A percentile compares a stretch with the other conserved stretches of the same genome.
These are phyloP conservation scores for Drosophila melanosoma DNA, from an alignment of 2,888 invertebrate genomes.

Conservation along the genomic window DNA sequence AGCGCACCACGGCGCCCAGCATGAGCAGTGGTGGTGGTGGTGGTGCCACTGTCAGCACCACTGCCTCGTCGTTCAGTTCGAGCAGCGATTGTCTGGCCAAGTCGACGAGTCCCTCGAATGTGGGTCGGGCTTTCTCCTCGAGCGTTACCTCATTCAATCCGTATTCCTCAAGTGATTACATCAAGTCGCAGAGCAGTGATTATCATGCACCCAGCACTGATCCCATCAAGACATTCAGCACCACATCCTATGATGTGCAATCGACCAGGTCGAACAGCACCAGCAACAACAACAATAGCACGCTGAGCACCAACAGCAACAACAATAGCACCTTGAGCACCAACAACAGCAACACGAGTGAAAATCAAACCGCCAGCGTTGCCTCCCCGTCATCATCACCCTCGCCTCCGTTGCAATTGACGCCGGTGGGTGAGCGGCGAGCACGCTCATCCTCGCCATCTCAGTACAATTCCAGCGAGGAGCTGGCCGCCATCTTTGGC, in stretches of 20 bases:
- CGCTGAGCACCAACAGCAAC: constrained; percentile 71
- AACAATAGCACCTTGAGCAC: constrained; percentile 37
- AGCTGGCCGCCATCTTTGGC: constrained; percentile 88
- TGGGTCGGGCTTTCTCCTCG: constrained; percentile 82
- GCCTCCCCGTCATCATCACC: constrained; percentile 7
- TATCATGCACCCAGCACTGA: constrained; percentile 84
- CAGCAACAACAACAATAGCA: constrained; percentile 60
- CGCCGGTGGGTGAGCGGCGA: constrained; percentile 70
- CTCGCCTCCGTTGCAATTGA: constrained; percentile 77
- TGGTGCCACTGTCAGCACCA: constrained; percentile 55
- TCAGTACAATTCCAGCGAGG: constrained; percentile 89
- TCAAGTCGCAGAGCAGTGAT: constrained; percentile 85
- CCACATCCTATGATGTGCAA: constrained; percentile 84
- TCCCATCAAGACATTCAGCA: constrained; percentile 85
- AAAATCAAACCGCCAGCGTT: constrained; percentile 38
- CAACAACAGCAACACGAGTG: constrained; percentile 43
- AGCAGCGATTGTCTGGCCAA: constrained; percentile 84
- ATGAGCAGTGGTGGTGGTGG: constrained; percentile 63
- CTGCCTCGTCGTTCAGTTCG: constrained; percentile 83
- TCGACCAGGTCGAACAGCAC: constrained; percentile 81
- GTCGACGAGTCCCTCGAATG: constrained; percentile 83
- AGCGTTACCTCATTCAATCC: constrained; percentile 85
- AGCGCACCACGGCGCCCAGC: constrained; percentile 76
- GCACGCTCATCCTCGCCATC: constrained; percentile 84
- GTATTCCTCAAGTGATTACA: constrained; percentile 84